Conservation (phyloP, 2,113 vertebrate genomes). For the Gulo gulo region DNA sequence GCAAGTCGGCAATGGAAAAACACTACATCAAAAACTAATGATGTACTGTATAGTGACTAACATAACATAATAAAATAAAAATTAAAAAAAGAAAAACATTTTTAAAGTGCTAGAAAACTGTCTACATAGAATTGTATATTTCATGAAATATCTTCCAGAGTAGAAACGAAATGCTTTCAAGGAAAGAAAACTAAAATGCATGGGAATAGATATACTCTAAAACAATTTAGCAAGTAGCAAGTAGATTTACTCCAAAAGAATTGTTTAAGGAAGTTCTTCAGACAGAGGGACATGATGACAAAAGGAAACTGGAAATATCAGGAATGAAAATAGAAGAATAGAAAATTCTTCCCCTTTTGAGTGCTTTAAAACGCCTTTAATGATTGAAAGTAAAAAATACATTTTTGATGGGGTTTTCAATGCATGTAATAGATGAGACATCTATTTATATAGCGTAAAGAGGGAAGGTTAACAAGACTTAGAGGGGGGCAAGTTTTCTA, state of each 20-base stretch:
- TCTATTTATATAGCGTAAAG: neutral
- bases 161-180: neutral
- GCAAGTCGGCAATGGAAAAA: neutral
- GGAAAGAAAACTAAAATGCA: neutral
- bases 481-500: neutral
- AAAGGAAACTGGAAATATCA: neutral
- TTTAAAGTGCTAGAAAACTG: neutral
- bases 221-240: neutral
- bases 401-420: neutral
- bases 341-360: neutral
- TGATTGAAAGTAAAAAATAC: neutral
- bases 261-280: neutral
- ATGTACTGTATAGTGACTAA: too few species aligned
- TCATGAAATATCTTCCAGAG: neutral
- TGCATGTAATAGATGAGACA: neutral
- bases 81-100: neutral
- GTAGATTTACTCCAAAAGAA: neutral
- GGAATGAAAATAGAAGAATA: neutral
- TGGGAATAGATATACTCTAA: neutral
- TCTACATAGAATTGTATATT: neutral
- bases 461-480: neutral
- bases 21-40: too few species aligned
- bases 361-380: neutral
- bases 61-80: too few species aligned
- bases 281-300: neutral